These are phyloP conservation scores for Atrina japonica DNA, from an alignment of 2,888 invertebrate genomes.

Conservation along the genomic window DNA sequence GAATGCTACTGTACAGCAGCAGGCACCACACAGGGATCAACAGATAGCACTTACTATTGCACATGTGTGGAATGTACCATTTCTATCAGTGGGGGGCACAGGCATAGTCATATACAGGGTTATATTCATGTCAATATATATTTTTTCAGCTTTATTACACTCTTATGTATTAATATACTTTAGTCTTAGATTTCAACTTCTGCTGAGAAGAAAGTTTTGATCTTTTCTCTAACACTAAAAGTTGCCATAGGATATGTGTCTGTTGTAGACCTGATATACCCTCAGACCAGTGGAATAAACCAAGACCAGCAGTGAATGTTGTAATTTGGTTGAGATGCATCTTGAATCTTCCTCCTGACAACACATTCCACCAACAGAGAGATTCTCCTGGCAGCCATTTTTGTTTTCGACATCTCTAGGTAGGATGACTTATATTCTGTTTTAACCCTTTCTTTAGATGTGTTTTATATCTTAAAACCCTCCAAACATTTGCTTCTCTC, in stretches of 20 bases:
- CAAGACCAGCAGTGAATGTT: slow-evolving; percentile 18
- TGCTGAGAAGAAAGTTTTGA: no score
- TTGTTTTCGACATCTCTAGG: slow-evolving; percentile 44
- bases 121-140: no score
- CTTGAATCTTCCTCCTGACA: slow-evolving; percentile 30
- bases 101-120: no score
- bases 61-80: no score
- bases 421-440: slow-evolving; percentile 19
- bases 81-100: no score
- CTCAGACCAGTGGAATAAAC: background rate
- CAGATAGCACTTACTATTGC: no score
- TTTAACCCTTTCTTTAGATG: slow-evolving; percentile 3
- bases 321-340: slow-evolving; percentile 14
- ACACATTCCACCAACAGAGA: slow-evolving; percentile 41
- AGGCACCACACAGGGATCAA: slow-evolving; percentile 12
- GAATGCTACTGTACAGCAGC: slow-evolving; percentile 3
- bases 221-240: no score
- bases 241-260: no score
- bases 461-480: background rate
- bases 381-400: slow-evolving; percentile 41
- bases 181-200: no score
- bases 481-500: no score
- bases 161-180: no score
- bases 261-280: background rate
- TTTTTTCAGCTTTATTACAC: no score